Evolutionary conservation across 2,113 vertebrate species (phyloP), one percentile per base, ranked within the genome.

Genomic region (Tauraco erythrolophus): DNA sequence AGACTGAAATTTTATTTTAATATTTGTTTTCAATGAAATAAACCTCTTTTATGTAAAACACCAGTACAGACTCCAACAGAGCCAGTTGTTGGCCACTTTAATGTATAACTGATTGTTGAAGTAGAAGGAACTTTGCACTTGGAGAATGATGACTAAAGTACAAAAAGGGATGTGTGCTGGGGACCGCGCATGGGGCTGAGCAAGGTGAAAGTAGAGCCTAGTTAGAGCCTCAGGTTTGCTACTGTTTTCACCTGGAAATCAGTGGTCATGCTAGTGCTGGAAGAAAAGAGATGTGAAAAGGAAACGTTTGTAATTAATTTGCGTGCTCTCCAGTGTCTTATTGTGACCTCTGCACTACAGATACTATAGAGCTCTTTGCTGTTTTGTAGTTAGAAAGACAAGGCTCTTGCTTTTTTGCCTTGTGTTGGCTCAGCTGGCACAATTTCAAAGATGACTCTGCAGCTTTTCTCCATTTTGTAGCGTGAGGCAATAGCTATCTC

Each of bases 261-360:
- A 11, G 69, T 30, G 19, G 35, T 83, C 15, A 14, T 35, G 62
- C 53, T 69, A 9, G 33, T 88, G 54, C 68, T 84, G 77, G 56
- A 37, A 91, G 64, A 65, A 93, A 75, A 21, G 23, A 50, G 31
- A 46, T 48, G 70, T 71, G 57, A 21, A 35, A 57, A 92, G 68
- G 58, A 85, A 71, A 16, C 61, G 31, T 90, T 88, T 88, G 93
- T 54, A 85, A 75, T 90, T 82, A 9, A 50, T 82, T 79, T 28
- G 22, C 2, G 0, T 78, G 51, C 46, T 78, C 72, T 70, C 45
- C 28, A 14, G 0, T 24, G 60, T 37, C 1, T 4, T 19, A 11
- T 50, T 66, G 66, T 71, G 65, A 81, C 46, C 74, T 66, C 51
- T 75, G 56, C 0, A 2, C 62, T 91, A 8, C 31, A 37, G 82